Conservation (phyloP, 2,113 vertebrate species). For the Carlito syrichta region DNA sequence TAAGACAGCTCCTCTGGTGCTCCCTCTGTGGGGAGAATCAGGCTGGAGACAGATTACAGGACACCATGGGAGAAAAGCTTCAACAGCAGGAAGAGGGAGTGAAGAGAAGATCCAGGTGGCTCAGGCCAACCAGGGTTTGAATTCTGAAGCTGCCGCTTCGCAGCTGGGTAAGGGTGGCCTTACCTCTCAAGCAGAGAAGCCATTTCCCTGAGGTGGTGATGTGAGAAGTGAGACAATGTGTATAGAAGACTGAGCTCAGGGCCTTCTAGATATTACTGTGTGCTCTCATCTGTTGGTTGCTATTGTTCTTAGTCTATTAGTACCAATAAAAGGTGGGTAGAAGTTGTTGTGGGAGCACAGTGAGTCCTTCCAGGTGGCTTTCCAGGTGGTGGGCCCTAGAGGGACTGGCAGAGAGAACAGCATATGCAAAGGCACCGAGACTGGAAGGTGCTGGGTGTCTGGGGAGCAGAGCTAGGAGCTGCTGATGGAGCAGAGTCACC, state of each 20-base stretch:
- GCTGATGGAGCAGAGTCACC: background rate
- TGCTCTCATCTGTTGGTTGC: background rate
- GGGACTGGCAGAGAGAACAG: background rate
- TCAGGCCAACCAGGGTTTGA: background rate
- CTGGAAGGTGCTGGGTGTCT: background rate
- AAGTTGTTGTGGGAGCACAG: background rate
- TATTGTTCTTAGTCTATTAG: conserved; percentile 46
- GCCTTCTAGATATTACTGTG: background rate
- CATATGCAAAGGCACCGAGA: background rate
- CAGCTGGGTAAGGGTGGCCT: background rate
- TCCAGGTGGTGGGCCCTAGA: conserved; percentile 6
- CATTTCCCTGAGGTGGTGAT: background rate
- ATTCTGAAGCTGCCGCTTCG: background rate
- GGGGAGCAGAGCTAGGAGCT: background rate
- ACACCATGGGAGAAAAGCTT: background rate
- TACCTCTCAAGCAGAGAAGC: background rate
- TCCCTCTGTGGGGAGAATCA: background rate
- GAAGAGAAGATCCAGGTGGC: background rate
- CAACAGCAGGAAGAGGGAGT: background rate
- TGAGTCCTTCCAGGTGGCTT: background rate
- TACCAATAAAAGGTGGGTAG: conserved; percentile 33
- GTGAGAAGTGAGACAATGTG: background rate
- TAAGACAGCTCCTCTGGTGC: background rate
- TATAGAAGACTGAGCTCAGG: background rate
- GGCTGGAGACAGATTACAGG: background rate